Percentiles rank a stretch among this genome's conserved stretches.
phyloP scores from a whole-genome alignment of 2,888 invertebrate species.

The Phyto melanocephala region DNA sequence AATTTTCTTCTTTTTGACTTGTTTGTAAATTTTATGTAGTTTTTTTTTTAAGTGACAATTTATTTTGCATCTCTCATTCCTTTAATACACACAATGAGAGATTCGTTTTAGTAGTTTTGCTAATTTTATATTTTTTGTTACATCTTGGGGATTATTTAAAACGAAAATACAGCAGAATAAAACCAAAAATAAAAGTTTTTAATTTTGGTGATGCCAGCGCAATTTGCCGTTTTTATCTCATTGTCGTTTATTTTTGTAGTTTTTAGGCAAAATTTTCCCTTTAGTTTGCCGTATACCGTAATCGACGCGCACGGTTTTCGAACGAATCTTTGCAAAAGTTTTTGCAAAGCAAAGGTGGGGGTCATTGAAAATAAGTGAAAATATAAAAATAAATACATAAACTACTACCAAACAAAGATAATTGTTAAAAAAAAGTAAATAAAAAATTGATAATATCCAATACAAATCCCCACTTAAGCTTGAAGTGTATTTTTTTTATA shows the following conservation, averaged over 20 bases:
- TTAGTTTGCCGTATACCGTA: constrained; percentile 66
- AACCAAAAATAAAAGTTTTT: constrained; percentile 52
- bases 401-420: background rate
- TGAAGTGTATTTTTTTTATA: too few species aligned
- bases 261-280: constrained; percentile 65
- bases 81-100: too few species aligned
- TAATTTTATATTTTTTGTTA: background rate
- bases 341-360: constrained; percentile 44
- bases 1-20: background rate
- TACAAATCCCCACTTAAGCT: too few species aligned
- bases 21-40: background rate
- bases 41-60: constrained; percentile 19
- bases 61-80: background rate
- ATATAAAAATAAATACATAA: constrained; percentile 2
- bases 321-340: constrained; percentile 48
- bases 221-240: constrained; percentile 14
- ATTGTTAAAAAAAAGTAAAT: background rate
- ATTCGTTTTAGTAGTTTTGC: too few species aligned
- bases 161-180: constrained; percentile 40
- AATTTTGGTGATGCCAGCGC: constrained; percentile 51
- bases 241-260: constrained; percentile 59
- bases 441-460: too few species aligned
- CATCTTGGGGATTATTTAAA: constrained; percentile 26
- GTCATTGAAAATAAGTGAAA: constrained; percentile 14
- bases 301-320: constrained; percentile 66